Base-by-base conservation (phyloP, 2,888 invertebrate species). In the Leptopilina drosophilae region DNA sequence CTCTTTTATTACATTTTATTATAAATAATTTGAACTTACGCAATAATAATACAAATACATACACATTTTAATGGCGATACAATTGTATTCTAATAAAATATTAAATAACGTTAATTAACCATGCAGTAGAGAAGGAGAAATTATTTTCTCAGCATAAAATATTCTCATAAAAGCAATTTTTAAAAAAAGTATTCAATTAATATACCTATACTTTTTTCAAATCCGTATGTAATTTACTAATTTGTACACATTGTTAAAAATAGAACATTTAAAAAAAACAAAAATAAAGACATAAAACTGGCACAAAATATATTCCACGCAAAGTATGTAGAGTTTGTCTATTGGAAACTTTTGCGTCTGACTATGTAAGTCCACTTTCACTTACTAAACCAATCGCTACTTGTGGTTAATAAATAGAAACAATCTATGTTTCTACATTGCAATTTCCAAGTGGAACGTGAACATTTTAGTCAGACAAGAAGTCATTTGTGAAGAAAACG, bases 281-380 rank as follows among this genome's bases (percentile, higher is more conserved):
- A 8, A 59, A 59, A 56, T n/a, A 1, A 59, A 59, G n/a, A 59
- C n/a, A n/a, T 15, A 59, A 59, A 59, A 59, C n/a, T 49, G 49
- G 49, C 0, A 4, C 49, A 49, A 49, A 11, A 49, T 49, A 46
- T 46, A 46, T 11, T n/a, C 4, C 42, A 42, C 6, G n/a, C 9
- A 42, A 66, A n/a, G 42, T 42, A 8, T 42, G 7, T 42, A 42
- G 6, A 42, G 33, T 33, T 33, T 67, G n/a, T 67, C 49, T 26
- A 20, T 20, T 67, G 15, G 12, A 7, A 12, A 26, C 6, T 14
- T 33, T 33, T 33, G 9, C 46, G 67, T 9, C 67, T 67, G 49
- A 67, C 67, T 49, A 67, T 42, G 49, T 11, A 14, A 2, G 7
- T 69, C 26, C 53, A 69, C 69, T 69, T 69, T 69, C 53, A 62